Evolutionary conservation across 1,140 invertebrate species (phyloP).

Genomic region (Ruditapes philippinarum): DNA sequence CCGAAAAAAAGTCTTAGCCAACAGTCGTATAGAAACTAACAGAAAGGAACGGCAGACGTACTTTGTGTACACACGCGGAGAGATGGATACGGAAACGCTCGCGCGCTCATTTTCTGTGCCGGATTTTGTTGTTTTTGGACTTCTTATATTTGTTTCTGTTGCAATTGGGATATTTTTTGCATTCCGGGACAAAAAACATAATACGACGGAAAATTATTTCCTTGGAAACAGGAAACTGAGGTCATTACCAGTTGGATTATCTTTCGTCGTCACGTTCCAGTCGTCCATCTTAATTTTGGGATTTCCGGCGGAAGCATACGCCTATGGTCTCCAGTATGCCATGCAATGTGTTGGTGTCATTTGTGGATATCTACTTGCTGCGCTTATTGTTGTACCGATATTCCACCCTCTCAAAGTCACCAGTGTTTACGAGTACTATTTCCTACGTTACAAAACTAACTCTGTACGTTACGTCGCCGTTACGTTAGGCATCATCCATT

Average conservation of each 20-base stretch:
- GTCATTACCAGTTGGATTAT: neutral
- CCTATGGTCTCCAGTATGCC: neutral
- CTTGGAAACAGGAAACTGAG: neutral
- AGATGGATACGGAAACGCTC: too few relatives aligned
- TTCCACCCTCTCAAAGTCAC: conserved; percentile 6
- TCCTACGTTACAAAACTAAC: conserved; percentile 2
- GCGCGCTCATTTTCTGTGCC: too few relatives aligned
- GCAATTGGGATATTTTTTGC: conserved; percentile 19
- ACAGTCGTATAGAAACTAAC: too few relatives aligned
- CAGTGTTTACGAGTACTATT: conserved; percentile 11
- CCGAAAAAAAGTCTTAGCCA: too few relatives aligned
- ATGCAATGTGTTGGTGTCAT: neutral
- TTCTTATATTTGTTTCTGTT: neutral
- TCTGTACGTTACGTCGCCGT: neutral
- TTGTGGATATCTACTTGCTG: neutral
- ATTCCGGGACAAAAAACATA: neutral
- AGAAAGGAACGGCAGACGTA: too few relatives aligned
- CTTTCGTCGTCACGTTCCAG: conserved; percentile 11
- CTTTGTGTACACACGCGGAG: too few relatives aligned
- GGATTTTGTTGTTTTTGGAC: conserved; percentile 5
- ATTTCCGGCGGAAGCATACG: neutral
- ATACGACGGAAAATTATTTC: neutral
- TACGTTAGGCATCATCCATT: neutral
- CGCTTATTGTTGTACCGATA: conserved; percentile 5
- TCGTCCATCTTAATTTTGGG: conserved; percentile 7